Evolutionary conservation across 2,888 invertebrate genomes (phyloP).

Genomic region (Chalcis sispes): DNA sequence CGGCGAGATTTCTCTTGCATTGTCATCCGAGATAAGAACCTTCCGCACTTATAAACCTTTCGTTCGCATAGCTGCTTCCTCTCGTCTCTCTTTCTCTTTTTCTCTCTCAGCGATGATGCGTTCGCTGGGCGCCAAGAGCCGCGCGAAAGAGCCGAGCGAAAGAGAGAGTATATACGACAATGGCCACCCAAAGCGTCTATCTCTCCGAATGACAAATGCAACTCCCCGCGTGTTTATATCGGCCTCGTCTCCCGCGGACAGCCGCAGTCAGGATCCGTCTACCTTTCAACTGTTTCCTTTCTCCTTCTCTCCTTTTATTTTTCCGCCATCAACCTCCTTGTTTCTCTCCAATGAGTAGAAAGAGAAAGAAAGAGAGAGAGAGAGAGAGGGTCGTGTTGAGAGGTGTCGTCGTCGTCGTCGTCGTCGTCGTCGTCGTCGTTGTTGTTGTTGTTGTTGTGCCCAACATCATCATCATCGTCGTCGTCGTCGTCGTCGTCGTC

Average conservation of each 20-base stretch:
- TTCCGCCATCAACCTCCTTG: conserved; percentile 15
- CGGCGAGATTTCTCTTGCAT: conserved; percentile 61
- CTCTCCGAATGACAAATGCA: conserved; percentile 70
- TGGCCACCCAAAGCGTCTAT: conserved; percentile 69
- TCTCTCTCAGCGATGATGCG: too few species aligned
- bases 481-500: neutral
- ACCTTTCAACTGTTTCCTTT: conserved; percentile 54
- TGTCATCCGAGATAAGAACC: conserved; percentile 70
- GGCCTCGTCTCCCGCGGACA: conserved; percentile 58
- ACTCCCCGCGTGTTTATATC: conserved; percentile 55
- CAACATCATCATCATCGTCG: neutral
- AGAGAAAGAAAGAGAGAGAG: neutral
- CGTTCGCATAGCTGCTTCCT: conserved; percentile 62
- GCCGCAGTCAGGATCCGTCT: conserved; percentile 58
- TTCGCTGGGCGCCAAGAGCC: too few species aligned
- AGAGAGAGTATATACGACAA: conserved; percentile 60
- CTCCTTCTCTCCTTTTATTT: conserved; percentile 4
- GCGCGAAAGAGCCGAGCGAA: conserved; percentile 15
- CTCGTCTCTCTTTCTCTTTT: conserved; percentile 45
- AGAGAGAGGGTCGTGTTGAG: conserved; percentile 22
- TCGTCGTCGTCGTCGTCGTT: neutral
- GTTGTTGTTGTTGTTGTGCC: neutral
- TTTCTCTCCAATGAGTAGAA: neutral
- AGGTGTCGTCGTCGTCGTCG: conserved; percentile 11
- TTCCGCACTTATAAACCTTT: conserved; percentile 38